These are phyloP conservation scores for Forpus xanthops DNA, from an alignment of 2,797 vertebrate genomes.

Conservation along the genomic window DNA sequence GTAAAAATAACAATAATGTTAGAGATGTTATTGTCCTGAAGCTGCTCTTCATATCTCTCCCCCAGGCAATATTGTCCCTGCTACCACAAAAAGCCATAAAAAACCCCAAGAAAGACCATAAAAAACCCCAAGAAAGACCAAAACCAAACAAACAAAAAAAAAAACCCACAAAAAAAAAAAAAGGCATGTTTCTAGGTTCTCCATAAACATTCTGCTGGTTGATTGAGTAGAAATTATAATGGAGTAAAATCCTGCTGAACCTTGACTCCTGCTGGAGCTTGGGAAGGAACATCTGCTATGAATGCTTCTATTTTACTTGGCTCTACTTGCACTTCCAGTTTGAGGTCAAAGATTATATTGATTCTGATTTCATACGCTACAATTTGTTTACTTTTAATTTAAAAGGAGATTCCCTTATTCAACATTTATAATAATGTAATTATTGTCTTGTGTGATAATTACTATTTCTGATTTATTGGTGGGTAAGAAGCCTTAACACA, in stretches of 20 bases:
- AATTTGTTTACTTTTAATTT: not conserved
- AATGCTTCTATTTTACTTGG: not conserved
- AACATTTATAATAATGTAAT: not conserved
- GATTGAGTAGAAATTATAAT: not conserved
- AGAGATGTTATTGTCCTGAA: not conserved
- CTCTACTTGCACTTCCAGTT: not conserved
- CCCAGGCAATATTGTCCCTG: not conserved
- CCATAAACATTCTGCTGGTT: not conserved
- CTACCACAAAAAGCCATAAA: not conserved
- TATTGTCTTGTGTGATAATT: not conserved
- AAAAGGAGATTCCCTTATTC: not conserved
- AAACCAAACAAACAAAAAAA: not conserved
- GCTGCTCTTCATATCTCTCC: not conserved
- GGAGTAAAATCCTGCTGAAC: not conserved
- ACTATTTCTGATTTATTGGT: not conserved
- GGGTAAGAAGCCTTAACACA: not conserved
- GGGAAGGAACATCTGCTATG: not conserved
- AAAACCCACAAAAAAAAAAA: not conserved
- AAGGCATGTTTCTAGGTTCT: not conserved
- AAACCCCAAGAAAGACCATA: no score
- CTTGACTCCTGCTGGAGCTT: not conserved
- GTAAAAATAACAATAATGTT: not conserved
- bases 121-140: no score
- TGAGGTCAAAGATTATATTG: not conserved
- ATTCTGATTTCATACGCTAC: not conserved